Conservation (phyloP, 2,113 vertebrate species). For the Syngnathus scovelli region DNA sequence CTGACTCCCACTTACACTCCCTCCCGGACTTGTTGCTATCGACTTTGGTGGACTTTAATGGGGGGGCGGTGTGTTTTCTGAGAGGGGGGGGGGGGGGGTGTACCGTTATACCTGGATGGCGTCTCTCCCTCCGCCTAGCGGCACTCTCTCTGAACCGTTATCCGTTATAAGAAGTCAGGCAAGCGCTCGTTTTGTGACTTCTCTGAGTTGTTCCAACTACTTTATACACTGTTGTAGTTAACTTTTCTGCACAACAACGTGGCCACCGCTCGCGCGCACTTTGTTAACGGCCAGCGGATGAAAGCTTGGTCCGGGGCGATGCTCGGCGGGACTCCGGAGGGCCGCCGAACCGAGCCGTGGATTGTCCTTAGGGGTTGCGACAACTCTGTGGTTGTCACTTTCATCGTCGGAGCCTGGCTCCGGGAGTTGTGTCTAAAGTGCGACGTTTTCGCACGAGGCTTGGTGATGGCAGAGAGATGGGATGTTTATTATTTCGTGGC, state of each 20-base stretch:
- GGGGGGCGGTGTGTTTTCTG: constrained; percentile 10
- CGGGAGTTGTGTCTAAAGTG: background rate
- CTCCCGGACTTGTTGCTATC: constrained; percentile 23
- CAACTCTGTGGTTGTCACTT: constrained; percentile 9
- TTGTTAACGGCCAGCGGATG: constrained; percentile 10
- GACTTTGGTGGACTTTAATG: constrained; percentile 48
- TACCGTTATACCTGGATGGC: constrained; percentile 75
- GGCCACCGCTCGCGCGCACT: constrained; percentile 41
- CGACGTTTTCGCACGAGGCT: constrained; percentile 4
- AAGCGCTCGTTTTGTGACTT: constrained; percentile 11
- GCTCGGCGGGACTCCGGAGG: background rate
- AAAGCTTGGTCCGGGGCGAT: constrained; percentile 50
- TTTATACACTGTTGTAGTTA: constrained; percentile 29
- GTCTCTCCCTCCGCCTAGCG: constrained; percentile 71
- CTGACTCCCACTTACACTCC: constrained; percentile 11
- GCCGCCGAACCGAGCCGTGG: background rate
- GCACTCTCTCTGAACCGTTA: constrained; percentile 79
- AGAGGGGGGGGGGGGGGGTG: constrained; percentile 22
- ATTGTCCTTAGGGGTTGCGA: background rate
- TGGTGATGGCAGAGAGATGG: constrained; percentile 1
- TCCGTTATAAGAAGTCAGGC: constrained; percentile 48
- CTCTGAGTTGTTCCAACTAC: constrained; percentile 19
- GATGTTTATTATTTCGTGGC: constrained; percentile 10
- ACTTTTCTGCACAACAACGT: constrained; percentile 49
- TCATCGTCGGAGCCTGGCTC: constrained; percentile 4